These are phyloP conservation scores for Drosophila incognita DNA, from an alignment of 2,888 invertebrate genomes.

Conservation along the genomic window DNA sequence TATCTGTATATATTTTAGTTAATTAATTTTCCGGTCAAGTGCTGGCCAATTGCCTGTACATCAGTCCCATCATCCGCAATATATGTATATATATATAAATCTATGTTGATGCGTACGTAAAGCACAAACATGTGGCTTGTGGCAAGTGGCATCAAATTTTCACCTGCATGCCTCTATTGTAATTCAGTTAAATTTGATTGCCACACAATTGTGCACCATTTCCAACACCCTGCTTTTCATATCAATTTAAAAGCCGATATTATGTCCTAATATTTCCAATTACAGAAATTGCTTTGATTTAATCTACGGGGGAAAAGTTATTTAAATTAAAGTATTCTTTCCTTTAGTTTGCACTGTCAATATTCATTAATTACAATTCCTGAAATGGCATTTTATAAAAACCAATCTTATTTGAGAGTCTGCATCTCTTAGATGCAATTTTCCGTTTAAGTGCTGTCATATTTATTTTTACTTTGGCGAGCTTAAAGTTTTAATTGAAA, in stretches of 20 bases:
- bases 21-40: constrained; percentile 76
- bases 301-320: background rate
- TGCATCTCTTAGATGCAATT: background rate
- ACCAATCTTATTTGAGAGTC: background rate
- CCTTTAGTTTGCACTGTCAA: background rate
- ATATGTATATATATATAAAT: background rate
- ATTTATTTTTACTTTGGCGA: background rate
- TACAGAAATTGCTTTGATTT: background rate
- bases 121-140: constrained; percentile 6
- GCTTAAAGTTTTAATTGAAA: background rate
- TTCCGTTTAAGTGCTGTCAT: background rate
- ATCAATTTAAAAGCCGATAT: background rate
- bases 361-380: background rate
- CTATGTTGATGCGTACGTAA: background rate
- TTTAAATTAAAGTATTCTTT: background rate
- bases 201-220: background rate
- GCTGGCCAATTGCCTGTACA: constrained; percentile 39
- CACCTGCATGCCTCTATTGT: constrained; percentile 16
- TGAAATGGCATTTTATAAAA: background rate
- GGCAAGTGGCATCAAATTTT: constrained; percentile 37
- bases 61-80: constrained; percentile 9
- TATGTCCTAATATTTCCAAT: background rate
- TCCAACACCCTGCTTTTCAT: background rate
- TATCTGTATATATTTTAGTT: constrained; percentile 68
- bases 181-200: constrained; percentile 10